Evolutionary conservation across 2,113 vertebrate genomes (phyloP).

Genomic region (Cyprinodon brontotheroides): DNA sequence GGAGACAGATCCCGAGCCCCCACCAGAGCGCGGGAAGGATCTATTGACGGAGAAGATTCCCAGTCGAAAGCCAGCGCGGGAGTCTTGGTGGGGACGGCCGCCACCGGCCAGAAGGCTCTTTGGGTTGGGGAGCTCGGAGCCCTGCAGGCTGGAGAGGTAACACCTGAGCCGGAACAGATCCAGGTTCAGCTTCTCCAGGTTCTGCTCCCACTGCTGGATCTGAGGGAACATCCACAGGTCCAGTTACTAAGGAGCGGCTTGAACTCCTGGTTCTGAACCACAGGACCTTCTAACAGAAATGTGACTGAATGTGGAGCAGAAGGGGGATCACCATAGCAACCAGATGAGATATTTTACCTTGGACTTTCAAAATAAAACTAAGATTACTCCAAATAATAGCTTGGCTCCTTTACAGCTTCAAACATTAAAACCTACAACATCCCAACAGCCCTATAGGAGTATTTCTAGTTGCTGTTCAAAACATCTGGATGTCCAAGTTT

Average conservation of each 20-base stretch:
- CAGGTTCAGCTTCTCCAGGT: conserved; percentile 93
- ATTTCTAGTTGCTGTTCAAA: background rate
- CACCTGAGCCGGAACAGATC: conserved; percentile 91
- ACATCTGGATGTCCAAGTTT: background rate
- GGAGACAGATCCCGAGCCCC: background rate
- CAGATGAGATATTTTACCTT: background rate
- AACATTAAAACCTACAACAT: background rate
- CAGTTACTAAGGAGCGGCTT: background rate
- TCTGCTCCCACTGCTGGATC: conserved; percentile 98
- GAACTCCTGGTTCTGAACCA: background rate
- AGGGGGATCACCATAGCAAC: background rate
- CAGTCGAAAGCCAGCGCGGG: conserved; percentile 85
- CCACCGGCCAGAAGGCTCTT: conserved; percentile 89
- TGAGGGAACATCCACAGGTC: conserved; percentile 46
- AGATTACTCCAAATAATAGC: no score
- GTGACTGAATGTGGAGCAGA: no score
- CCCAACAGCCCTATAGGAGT: no score
- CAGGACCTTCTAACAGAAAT: background rate
- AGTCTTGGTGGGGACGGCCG: conserved; percentile 91
- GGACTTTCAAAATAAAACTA: background rate
- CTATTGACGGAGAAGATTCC: conserved; percentile 92
- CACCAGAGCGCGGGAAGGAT: conserved; percentile 95
- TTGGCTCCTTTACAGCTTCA: no score
- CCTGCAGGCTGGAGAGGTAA: conserved; percentile 93
- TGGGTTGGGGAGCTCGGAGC: conserved; percentile 91